Evolutionary conservation across 1,140 invertebrate genomes (phyloP), one percentile per base, ranked within the genome.

Genomic region (Drosophila persimilis): DNA sequence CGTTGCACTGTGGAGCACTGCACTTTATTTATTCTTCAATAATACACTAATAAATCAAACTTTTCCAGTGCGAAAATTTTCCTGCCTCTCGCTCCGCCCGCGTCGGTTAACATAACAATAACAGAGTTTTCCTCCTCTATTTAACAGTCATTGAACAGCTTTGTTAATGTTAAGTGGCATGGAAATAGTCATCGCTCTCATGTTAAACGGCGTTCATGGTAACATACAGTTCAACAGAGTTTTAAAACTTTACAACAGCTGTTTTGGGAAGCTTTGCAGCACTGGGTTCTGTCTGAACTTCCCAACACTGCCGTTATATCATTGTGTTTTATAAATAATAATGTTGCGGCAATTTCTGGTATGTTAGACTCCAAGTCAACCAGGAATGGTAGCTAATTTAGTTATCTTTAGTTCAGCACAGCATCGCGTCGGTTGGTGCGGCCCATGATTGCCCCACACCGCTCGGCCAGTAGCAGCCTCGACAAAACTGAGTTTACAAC

Each of bases 291-390:
- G 9, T 13, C 9, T 39, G 35, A 4, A 4, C 3, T 39, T 39
- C 4, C 11, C 11, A 31, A 58, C 67, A 70, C 54, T 69, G 20
- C 26, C 26, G 65, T 71, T 60, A 60, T 74, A 72, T 71, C 67
- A 72, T 59, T 71, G 69, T 66, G 9, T 35, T 11, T 3, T 41
- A 61, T n/a, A 53, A 44, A 43, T 39, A 62, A n/a, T 3, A n/a
- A 70, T 81, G 79, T 66, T 81, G 70, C 75, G 79, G 20, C 80
- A 74, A 56, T 43, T 78, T 65, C 41, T 78, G 70, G 79, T 84
- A 46, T 63, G 29, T 57, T 46, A n/a, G 11, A 3, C 0, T 11
- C 13, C 6, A 1, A 3, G 4, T 31, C 4, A 13, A 26, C 9
- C 6, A 9, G 2, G 15, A 46, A 13, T 4, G 29, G 6, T 3